phyloP scores from a whole-genome alignment of 2,797 vertebrate genomes.

The Paguma larvata region DNA sequence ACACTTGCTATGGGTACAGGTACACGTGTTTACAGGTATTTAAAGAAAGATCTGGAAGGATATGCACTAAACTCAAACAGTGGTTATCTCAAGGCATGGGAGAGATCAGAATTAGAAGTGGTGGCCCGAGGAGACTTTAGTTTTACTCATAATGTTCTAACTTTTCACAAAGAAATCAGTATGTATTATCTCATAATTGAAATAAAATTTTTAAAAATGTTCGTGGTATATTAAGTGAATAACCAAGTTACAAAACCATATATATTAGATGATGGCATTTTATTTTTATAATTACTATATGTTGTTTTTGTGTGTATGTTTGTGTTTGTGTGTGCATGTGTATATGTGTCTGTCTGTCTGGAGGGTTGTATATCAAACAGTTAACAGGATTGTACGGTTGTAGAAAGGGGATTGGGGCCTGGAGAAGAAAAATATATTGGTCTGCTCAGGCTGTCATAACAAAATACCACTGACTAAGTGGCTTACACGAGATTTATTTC shows the following conservation, averaged over 20 bases:
- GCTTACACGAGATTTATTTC: neutral
- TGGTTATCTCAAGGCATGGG: neutral
- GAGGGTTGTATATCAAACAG: neutral
- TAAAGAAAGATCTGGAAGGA: neutral
- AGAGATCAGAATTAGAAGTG: neutral
- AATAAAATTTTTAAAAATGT: neutral
- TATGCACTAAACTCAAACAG: neutral
- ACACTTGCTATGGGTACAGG: too few species aligned
- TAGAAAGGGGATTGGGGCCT: neutral
- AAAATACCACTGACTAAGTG: neutral
- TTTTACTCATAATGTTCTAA: conserved; percentile 18
- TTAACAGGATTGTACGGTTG: neutral
- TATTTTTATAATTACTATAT: neutral
- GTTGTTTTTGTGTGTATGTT: neutral
- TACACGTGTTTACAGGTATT: neutral
- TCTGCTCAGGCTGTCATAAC: neutral
- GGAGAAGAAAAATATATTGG: neutral
- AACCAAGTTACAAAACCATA: neutral
- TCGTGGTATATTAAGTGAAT: neutral
- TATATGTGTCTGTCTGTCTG: neutral
- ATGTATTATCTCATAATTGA: conserved; percentile 11
- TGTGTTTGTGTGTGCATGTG: neutral
- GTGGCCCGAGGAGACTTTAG: neutral
- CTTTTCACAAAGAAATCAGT: neutral
- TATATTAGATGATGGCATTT: neutral